These are phyloP conservation scores for Cryptops parisi DNA, from an alignment of 2,888 invertebrate species.

Conservation along the genomic window DNA sequence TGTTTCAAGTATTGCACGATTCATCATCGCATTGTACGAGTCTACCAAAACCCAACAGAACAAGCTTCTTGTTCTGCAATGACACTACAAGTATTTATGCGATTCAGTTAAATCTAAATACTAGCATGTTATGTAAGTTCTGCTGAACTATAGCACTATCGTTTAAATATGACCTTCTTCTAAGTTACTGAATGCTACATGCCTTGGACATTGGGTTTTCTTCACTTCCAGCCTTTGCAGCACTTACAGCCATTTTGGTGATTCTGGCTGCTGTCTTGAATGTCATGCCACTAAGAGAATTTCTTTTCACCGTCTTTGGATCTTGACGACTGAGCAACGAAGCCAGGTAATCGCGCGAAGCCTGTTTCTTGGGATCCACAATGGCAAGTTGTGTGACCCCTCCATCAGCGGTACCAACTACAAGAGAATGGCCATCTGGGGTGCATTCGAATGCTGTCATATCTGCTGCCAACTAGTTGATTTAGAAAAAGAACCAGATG, in stretches of 20 bases:
- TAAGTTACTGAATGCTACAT: background rate
- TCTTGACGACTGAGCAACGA: constrained; percentile 54
- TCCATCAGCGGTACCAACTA: constrained; percentile 83
- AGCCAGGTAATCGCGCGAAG: constrained; percentile 47
- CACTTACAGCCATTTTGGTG: constrained; percentile 17
- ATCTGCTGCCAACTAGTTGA: constrained; percentile 55
- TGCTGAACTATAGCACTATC: too few species aligned
- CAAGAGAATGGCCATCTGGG: constrained; percentile 49
- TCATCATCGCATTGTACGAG: too few species aligned
- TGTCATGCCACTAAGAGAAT: constrained; percentile 12
- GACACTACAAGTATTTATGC: too few species aligned
- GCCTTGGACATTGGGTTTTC: background rate
- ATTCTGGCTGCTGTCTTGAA: constrained; percentile 21
- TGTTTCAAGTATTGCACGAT: too few species aligned
- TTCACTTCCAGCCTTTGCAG: background rate
- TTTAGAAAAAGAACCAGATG: background rate
- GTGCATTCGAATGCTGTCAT: constrained; percentile 74
- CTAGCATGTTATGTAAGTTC: too few species aligned
- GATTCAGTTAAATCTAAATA: too few species aligned
- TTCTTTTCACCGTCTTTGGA: constrained; percentile 8
- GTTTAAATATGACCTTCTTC: too few species aligned
- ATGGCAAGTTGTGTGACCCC: constrained; percentile 79
- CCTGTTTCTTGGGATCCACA: constrained; percentile 51
- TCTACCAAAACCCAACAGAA: too few species aligned
- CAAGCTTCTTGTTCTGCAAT: too few species aligned